Percentiles rank a stretch among this genome's conserved stretches.
Conservation (phyloP, 2,797 vertebrate species). For the Darevskia nairensis region DNA sequence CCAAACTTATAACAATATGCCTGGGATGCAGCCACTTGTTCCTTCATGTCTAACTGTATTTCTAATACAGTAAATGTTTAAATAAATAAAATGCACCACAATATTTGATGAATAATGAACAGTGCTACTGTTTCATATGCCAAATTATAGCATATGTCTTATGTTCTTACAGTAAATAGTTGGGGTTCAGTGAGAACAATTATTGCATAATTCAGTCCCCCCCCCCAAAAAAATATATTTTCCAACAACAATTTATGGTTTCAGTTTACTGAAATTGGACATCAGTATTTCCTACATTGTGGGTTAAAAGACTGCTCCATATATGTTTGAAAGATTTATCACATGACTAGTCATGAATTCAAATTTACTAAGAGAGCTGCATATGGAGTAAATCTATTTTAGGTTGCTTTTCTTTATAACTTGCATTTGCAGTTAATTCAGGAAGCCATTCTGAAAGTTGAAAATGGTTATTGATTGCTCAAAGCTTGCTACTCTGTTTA, state of each 20-base stretch:
- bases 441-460: neutral
- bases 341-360: neutral
- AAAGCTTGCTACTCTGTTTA: neutral
- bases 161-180: neutral
- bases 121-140: neutral
- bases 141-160: neutral
- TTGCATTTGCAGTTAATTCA: neutral
- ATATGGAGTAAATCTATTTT: neutral
- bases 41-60: neutral
- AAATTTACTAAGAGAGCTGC: neutral
- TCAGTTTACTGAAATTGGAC: neutral
- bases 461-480: neutral
- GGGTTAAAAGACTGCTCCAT: neutral
- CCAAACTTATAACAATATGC: neutral
- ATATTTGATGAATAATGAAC: neutral
- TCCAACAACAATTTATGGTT: neutral
- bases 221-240: neutral
- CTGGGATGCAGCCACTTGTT: neutral
- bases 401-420: neutral
- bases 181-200: neutral
- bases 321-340: no score
- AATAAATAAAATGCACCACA: neutral
- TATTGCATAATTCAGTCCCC: conserved; percentile 5
- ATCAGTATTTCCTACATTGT: neutral
- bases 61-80: neutral